phyloP scores from a whole-genome alignment of 2,888 invertebrate species.

The Argyresthia goedartella region DNA sequence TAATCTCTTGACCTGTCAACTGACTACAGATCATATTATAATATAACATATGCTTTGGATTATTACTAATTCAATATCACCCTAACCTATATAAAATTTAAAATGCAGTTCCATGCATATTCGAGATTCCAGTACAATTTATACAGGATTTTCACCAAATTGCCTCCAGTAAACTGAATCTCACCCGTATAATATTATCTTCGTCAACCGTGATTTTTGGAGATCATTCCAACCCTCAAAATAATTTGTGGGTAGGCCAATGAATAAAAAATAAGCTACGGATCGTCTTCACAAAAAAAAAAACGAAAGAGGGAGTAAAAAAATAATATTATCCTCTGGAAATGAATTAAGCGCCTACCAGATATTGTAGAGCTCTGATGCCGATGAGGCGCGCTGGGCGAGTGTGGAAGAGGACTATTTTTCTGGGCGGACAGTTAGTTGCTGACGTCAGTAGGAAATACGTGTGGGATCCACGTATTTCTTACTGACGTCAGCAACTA shows the following conservation, averaged over 20 bases:
- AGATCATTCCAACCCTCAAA: constrained; percentile 30
- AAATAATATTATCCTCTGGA: constrained; percentile 71
- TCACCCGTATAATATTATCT: background rate
- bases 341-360: constrained; percentile 67
- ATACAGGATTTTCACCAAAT: background rate
- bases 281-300: constrained; percentile 56
- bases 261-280: constrained; percentile 67
- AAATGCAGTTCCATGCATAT: no score
- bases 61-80: no score
- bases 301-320: constrained; percentile 55
- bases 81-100: no score
- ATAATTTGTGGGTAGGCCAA: constrained; percentile 38
- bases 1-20: no score
- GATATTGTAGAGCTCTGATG: constrained; percentile 37
- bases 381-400: constrained; percentile 5
- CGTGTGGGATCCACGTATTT: no score
- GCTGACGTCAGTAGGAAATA: no score
- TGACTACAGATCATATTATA: no score
- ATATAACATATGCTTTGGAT: no score
- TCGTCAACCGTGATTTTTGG: background rate
- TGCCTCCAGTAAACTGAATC: background rate
- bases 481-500: no score
- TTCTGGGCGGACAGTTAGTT: no score
- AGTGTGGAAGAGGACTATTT: constrained; percentile 4
- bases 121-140: no score